A percentile compares a stretch with the other conserved stretches of the same genome.
These are phyloP conservation scores for Pogonophryne albipinna DNA, from an alignment of 2,797 vertebrate genomes.

Conservation along the genomic window DNA sequence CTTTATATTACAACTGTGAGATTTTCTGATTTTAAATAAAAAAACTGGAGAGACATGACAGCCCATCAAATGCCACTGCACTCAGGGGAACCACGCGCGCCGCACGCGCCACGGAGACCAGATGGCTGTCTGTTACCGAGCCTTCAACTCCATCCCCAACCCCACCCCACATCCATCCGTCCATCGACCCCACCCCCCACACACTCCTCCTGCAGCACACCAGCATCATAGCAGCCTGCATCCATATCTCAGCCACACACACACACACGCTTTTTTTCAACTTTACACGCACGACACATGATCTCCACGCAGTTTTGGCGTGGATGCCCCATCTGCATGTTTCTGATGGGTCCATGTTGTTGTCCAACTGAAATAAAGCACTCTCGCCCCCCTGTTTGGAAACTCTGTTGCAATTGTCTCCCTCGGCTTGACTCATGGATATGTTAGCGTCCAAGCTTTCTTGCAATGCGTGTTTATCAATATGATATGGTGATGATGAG, in stretches of 20 bases:
- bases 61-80: slow-evolving; percentile 71
- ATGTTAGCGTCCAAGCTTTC: slow-evolving; percentile 71
- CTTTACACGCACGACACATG: slow-evolving; percentile 62
- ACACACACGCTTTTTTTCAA: slow-evolving; percentile 39
- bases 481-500: slow-evolving; percentile 41
- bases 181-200: slow-evolving; percentile 17
- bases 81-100: slow-evolving; percentile 85
- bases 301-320: slow-evolving; percentile 76
- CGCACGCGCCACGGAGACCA: slow-evolving; percentile 87
- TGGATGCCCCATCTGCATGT: slow-evolving; percentile 79
- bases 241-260: slow-evolving; percentile 18
- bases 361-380: slow-evolving; percentile 56
- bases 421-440: slow-evolving; percentile 51
- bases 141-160: slow-evolving; percentile 41
- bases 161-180: slow-evolving; percentile 4
- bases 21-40: slow-evolving; percentile 25
- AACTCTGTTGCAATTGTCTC: slow-evolving; percentile 47
- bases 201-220: slow-evolving; percentile 31
- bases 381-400: slow-evolving; percentile 20
- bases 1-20: neutral
- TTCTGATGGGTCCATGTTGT: slow-evolving; percentile 50
- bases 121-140: slow-evolving; percentile 81
- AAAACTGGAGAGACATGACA: slow-evolving; percentile 41
- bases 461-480: slow-evolving; percentile 56
- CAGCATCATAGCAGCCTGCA: slow-evolving; percentile 35